Evolutionary conservation across 1,140 invertebrate genomes (phyloP), one percentile per base, ranked within the genome.

Genomic region (Popillia japonica): DNA sequence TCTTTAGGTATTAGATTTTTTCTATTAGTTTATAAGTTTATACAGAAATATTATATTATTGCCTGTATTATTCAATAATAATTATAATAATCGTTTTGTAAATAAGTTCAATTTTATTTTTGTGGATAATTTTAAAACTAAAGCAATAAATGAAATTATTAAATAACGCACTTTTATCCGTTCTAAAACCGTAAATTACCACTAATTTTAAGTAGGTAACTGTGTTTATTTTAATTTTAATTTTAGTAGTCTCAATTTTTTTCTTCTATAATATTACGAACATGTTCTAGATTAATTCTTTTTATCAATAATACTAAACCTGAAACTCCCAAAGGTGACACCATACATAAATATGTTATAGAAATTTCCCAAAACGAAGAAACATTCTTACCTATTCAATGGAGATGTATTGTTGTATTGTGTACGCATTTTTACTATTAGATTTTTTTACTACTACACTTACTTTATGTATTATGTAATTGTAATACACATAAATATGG

Each of bases 61-160:
- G 61, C 61, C 61, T 68, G 61, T 68, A 68, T 23, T 55, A 55
- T 55, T 55, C 14, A 55, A 55, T 55, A 55, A 55, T 55, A 55
- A 55, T 55, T 55, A 55, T 55, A 3, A 48, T 48, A 17, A 55
- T 55, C 6, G 17, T 55, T 14, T 55, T 55, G 48, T 55, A 55
- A 55, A 55, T 55, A 55, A 55, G 48, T 55, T 55, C 48, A 17
- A 55, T 20, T 17, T 55, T 55, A 7, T 55, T n/a, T 17, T 55
- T 55, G 14, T 55, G 48, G 48, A 55, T 48, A n/a, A 48, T 48
- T 48, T 48, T 48, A 55, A 55, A 55, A 55, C n/a, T 55, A 14
- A 55, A 55, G 48, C 48, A 55, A 55, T 55, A 55, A 55, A n/a
- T 6, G 48, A 55, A n/a, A 55, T 17, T 14, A 55, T 55, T 55